Conservation (phyloP, 92 coral and sea anemone species). For the Siderastrea siderea region DNA sequence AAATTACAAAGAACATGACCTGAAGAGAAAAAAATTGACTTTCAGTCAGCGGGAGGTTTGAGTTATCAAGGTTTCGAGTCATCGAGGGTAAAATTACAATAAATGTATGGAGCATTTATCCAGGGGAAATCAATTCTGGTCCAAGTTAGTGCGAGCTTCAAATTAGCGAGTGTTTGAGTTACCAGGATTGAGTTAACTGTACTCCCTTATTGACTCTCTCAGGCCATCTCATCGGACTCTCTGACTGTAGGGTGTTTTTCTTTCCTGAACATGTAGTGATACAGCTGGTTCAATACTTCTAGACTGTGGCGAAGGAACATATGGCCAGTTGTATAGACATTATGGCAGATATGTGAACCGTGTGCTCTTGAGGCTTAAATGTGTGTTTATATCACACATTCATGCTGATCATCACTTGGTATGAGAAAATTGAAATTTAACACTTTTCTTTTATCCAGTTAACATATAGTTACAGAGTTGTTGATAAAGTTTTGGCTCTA, state of each 20-base stretch:
- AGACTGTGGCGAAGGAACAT: conserved; percentile 98
- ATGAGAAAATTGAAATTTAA: conserved; percentile 7
- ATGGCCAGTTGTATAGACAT: conserved; percentile 96
- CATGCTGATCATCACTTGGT: conserved; percentile 99
- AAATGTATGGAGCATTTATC: too few relatives aligned
- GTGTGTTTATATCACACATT: conserved; percentile 94
- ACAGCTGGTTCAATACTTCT: conserved; percentile 66
- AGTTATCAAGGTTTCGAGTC: too few relatives aligned
- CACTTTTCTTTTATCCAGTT: too few relatives aligned
- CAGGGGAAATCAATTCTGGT: too few relatives aligned
- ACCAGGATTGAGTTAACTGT: not conserved
- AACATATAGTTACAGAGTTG: too few relatives aligned
- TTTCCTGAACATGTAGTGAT: conserved; percentile 26
- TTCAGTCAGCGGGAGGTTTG: too few relatives aligned
- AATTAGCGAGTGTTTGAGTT: too few relatives aligned
- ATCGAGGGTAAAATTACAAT: too few relatives aligned
- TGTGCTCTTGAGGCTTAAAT: conserved; percentile 67
- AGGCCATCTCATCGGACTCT: not conserved
- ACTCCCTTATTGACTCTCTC: not conserved
- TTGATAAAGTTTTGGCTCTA: too few relatives aligned
- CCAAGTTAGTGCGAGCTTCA: too few relatives aligned
- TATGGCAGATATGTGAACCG: conserved; percentile 84
- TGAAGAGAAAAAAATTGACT: too few relatives aligned
- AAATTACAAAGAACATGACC: too few relatives aligned
- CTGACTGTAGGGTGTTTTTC: not conserved